Conservation (phyloP, 1,140 invertebrate species). For the Rhizoglyphus robini region DNA sequence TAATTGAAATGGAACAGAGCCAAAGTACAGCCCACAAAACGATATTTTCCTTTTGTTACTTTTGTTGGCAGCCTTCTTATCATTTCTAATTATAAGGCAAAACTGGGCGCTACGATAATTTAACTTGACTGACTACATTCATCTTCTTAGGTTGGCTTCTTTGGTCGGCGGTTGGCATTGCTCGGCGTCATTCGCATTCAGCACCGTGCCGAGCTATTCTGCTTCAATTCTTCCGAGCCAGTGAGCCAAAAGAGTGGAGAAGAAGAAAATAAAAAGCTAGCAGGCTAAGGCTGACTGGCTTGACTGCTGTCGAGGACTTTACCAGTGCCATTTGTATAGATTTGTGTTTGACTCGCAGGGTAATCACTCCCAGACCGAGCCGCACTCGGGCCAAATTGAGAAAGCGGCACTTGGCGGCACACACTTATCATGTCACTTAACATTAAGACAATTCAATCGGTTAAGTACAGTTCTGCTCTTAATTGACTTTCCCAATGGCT, state of each 20-base stretch:
- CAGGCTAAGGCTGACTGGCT: no score
- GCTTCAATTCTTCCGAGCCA: constrained; percentile 1
- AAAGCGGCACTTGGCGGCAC: neutral
- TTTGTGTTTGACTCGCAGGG: neutral
- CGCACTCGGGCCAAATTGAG: no score
- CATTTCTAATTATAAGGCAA: constrained; percentile 1
- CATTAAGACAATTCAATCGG: constrained; percentile 10
- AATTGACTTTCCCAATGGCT: constrained; percentile 1
- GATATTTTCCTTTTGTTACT: no score
- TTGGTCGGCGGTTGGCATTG: neutral
- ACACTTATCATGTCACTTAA: constrained; percentile 12
- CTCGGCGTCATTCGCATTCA: neutral
- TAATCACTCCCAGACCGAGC: constrained; percentile 8
- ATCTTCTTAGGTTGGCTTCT: neutral
- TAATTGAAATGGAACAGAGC: no score
- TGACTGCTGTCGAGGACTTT: neutral
- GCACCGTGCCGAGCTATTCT: neutral
- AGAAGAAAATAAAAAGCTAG: neutral
- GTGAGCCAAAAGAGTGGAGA: neutral
- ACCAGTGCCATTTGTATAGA: neutral
- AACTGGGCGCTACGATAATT: constrained; percentile 1
- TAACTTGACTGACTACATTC: constrained; percentile 10
- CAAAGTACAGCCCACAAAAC: no score
- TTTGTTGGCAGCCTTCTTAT: no score
- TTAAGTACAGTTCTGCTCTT: constrained; percentile 8